Evolutionary conservation across 2,888 invertebrate genomes (phyloP), one percentile per base, ranked within the genome.

Genomic region (Gryllus longicercus): DNA sequence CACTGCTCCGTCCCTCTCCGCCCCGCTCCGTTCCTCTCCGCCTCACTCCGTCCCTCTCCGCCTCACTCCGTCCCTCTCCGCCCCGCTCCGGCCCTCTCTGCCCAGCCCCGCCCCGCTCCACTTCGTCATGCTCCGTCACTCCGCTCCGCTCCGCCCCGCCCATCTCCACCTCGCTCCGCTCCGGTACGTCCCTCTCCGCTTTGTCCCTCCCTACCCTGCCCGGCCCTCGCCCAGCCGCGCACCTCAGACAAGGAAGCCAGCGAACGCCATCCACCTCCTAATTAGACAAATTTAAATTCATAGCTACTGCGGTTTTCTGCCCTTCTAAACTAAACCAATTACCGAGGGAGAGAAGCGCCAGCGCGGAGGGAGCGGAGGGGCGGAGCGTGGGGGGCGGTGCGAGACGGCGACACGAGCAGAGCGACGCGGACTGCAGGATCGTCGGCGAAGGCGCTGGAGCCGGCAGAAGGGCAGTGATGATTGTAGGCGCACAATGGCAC

Each of bases 221-320:
- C 49, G 25, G 50, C 21, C 49, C 50, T 49, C 49, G 77, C 77
- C 50, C 50, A 49, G 25, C 77, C n/a, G 50, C 50, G 77, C 49
- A 50, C 18, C 77, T 77, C 49, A 25, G 50, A 49, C 77, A n/a
- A 78, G 23, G 51, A 51, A 79, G 25, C 79, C 63, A 63, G 63
- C 63, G 63, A n/a, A 16, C 14, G 63, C 63, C 78, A 75, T 78
- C 63, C 76, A 76, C 80, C 51, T 79, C 78, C 82, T 82, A 82
- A 82, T 82, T 82, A 82, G 82, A 82, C 82, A 82, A 81, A 82
- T 82, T 82, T 81, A 82, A 82, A 82, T 82, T 82, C 82, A 82
- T 82, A 81, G 82, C 81, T 81, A 78, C 79, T 78, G 82, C 77
- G 82, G 82, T 82, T 82, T 82, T 81, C 80, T 51, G 74, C 63